Conservation (phyloP, 2,113 vertebrate species). For the Spheniscus mendiculus region DNA sequence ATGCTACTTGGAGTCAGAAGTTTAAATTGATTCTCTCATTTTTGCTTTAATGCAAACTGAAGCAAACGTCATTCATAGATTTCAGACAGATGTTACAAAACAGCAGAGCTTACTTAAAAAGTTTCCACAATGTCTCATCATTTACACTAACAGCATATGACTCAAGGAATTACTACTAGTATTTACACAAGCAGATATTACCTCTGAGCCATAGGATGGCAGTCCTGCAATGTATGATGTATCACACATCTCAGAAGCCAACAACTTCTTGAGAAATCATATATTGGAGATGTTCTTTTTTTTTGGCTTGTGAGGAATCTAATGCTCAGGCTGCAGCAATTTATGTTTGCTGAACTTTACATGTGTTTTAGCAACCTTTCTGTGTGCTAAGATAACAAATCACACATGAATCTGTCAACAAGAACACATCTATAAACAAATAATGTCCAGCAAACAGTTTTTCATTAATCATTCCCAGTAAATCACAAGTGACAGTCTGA, state of each 20-base stretch:
- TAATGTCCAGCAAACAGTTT: not conserved
- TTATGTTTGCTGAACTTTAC: not conserved
- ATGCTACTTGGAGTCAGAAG: not conserved
- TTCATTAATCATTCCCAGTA: not conserved
- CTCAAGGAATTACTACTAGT: not conserved
- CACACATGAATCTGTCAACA: fast-evolving
- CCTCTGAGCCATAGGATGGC: not conserved
- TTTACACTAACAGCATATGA: not conserved
- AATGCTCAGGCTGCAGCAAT: not conserved
- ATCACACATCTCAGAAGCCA: not conserved
- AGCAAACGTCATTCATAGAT: not conserved
- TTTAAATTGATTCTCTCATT: not conserved
- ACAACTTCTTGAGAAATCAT: not conserved
- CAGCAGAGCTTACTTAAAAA: not conserved
- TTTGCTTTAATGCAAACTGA: not conserved
- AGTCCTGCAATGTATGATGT: not conserved
- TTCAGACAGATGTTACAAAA: not conserved
- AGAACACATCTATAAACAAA: not conserved
- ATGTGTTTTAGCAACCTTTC: not conserved
- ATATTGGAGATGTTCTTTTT: not conserved
- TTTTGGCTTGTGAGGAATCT: not conserved
- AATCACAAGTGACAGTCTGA: not conserved
- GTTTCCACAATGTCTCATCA: not conserved
- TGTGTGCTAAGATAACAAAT: not conserved
- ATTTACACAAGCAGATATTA: not conserved